phyloP scores from a whole-genome alignment of 2,113 vertebrate species.

The Zootoca vivipara region DNA sequence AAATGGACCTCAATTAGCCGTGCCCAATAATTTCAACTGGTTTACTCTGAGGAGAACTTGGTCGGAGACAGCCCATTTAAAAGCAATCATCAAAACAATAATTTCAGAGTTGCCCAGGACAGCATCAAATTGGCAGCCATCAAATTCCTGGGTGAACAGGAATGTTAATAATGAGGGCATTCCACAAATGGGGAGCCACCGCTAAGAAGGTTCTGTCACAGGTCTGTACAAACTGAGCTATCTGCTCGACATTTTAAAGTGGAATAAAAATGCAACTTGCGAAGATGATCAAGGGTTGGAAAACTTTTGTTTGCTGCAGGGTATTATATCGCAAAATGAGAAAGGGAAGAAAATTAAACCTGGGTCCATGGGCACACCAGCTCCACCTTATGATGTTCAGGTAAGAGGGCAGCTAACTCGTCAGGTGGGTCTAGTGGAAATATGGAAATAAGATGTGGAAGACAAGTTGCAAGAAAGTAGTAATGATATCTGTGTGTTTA shows the following conservation, averaged over 20 bases:
- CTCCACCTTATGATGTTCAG: constrained; percentile 75
- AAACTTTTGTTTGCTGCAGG: constrained; percentile 63
- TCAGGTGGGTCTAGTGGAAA: background rate
- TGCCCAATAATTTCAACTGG: no score
- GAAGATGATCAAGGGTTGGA: background rate
- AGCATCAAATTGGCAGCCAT: no score
- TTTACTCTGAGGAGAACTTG: no score
- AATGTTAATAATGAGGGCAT: background rate
- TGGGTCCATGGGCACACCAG: constrained; percentile 78
- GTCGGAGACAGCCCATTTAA: no score
- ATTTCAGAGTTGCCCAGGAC: no score
- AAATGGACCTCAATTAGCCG: no score
- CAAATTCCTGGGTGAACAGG: no score
- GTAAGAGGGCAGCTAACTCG: constrained; percentile 49
- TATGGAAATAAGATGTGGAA: background rate
- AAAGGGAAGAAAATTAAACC: constrained; percentile 83
- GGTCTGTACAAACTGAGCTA: no score
- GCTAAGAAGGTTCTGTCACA: no score
- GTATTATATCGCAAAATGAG: constrained; percentile 75
- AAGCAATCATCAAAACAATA: no score
- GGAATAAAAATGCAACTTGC: background rate
- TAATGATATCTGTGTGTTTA: background rate
- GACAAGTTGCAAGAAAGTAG: background rate
- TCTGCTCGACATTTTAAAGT: background rate
- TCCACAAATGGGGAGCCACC: no score